These are phyloP conservation scores for Hyles vespertilio DNA, from an alignment of 1,140 invertebrate genomes.

Conservation along the genomic window DNA sequence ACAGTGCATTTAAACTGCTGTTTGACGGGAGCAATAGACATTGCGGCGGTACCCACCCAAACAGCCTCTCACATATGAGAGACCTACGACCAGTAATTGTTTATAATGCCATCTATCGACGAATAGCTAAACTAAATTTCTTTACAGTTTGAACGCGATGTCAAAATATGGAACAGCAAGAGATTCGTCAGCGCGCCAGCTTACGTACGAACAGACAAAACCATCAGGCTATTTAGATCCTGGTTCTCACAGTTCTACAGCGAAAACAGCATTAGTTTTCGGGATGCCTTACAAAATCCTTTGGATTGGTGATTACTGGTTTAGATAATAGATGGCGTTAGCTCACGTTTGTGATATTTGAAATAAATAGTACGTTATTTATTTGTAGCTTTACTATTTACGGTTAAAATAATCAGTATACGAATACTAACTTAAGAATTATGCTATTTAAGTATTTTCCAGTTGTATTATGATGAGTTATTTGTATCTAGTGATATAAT, in stretches of 20 bases:
- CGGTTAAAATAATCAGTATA: too few relatives aligned
- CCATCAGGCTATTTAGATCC: slow-evolving; percentile 82
- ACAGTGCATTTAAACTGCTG: too few relatives aligned
- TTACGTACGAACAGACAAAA: slow-evolving; percentile 85
- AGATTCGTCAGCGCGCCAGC: slow-evolving; percentile 83
- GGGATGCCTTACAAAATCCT: slow-evolving; percentile 50
- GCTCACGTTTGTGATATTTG: too few relatives aligned
- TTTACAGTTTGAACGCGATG: slow-evolving; percentile 87
- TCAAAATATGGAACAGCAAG: slow-evolving; percentile 94
- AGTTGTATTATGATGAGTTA: neutral
- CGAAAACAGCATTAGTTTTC: slow-evolving; percentile 81
- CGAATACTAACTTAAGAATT: too few relatives aligned
- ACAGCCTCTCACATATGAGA: too few relatives aligned
- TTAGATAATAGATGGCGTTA: slow-evolving; percentile 4
- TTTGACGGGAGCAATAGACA: too few relatives aligned
- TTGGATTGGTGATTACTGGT: slow-evolving; percentile 49
- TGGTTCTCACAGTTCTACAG: slow-evolving; percentile 95
- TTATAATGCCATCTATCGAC: too few relatives aligned
- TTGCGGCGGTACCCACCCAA: too few relatives aligned
- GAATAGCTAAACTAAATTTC: neutral
- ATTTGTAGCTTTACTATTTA: too few relatives aligned
- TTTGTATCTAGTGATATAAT: neutral
- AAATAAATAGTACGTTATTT: too few relatives aligned
- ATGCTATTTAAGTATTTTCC: too few relatives aligned
- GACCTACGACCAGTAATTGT: too few relatives aligned